Conservation (phyloP, 2,888 invertebrate genomes). For the Deilephila porcellus region DNA sequence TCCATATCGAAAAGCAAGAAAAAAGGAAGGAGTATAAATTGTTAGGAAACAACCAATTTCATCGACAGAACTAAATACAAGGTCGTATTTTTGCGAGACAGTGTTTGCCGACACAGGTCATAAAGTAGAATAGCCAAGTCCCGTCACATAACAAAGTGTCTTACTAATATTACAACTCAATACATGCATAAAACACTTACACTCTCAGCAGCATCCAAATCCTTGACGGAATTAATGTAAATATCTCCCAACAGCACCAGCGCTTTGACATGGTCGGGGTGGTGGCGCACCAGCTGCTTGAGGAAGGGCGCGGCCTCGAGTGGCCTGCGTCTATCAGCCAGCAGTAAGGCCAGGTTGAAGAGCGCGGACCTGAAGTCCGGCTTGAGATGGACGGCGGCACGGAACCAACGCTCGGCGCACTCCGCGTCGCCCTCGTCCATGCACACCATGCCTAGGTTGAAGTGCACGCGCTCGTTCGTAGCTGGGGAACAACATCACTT, state of each 20-base stretch:
- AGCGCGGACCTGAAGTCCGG: slow-evolving; percentile 96
- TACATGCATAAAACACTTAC: slow-evolving; percentile 80
- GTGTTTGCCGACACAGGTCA: too few relatives aligned
- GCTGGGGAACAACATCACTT: slow-evolving; percentile 61
- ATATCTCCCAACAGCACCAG: slow-evolving; percentile 97
- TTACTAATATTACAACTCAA: not conserved
- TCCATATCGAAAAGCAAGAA: too few relatives aligned
- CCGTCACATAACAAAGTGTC: too few relatives aligned
- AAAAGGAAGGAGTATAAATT: too few relatives aligned
- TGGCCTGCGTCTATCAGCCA: slow-evolving; percentile 95
- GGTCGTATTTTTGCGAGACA: too few relatives aligned
- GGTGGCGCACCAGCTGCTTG: slow-evolving; percentile 94
- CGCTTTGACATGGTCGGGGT: slow-evolving; percentile 97
- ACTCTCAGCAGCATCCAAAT: slow-evolving; percentile 96
- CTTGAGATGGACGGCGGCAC: slow-evolving; percentile 93
- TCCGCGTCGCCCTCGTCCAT: slow-evolving; percentile 97
- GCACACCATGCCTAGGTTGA: slow-evolving; percentile 97
- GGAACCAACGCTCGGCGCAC: slow-evolving; percentile 96
- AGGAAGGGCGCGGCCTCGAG: slow-evolving; percentile 96
- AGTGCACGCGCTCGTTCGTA: slow-evolving; percentile 95
- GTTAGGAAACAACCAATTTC: too few relatives aligned
- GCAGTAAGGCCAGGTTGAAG: slow-evolving; percentile 95
- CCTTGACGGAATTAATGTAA: slow-evolving; percentile 97
- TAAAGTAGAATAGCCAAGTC: too few relatives aligned
- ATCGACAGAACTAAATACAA: too few relatives aligned